These are phyloP conservation scores for Myiotriccus ornatus DNA, from an alignment of 2,797 vertebrate genomes.

Conservation along the genomic window DNA sequence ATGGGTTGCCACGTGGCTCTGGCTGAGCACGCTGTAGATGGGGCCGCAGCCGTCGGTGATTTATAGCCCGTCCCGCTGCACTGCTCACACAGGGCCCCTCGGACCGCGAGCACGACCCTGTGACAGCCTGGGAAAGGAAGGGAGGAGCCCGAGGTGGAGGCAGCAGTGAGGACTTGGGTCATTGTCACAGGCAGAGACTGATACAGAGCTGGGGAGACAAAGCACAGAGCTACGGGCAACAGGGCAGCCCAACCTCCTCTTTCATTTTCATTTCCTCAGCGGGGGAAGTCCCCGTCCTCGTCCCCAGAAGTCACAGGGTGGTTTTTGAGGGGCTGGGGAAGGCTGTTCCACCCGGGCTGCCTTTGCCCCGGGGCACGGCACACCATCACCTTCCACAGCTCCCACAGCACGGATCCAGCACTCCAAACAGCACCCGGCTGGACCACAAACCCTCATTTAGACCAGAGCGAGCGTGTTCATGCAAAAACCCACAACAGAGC, in stretches of 20 bases:
- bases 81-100: not conserved
- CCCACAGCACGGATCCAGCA: not conserved
- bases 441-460: not conserved
- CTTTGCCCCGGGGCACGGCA: not conserved
- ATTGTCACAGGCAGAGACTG: not conserved
- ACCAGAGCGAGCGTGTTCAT: not conserved
- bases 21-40: accelerated
- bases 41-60: accelerated
- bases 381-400: not conserved
- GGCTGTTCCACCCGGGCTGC: not conserved
- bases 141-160: not conserved
- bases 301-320: not conserved
- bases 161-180: not conserved
- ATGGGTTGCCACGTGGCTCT: not conserved
- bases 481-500: not conserved
- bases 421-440: not conserved
- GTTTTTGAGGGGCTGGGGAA: not conserved
- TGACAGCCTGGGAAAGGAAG: not conserved
- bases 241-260: not conserved
- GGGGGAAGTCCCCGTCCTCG: not conserved
- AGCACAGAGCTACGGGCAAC: not conserved
- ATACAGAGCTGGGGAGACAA: not conserved
- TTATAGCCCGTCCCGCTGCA: not conserved
- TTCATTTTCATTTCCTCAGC: not conserved
- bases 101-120: accelerated